Base-by-base conservation (phyloP, 2,113 vertebrate genomes). In the Bos indicus region DNA sequence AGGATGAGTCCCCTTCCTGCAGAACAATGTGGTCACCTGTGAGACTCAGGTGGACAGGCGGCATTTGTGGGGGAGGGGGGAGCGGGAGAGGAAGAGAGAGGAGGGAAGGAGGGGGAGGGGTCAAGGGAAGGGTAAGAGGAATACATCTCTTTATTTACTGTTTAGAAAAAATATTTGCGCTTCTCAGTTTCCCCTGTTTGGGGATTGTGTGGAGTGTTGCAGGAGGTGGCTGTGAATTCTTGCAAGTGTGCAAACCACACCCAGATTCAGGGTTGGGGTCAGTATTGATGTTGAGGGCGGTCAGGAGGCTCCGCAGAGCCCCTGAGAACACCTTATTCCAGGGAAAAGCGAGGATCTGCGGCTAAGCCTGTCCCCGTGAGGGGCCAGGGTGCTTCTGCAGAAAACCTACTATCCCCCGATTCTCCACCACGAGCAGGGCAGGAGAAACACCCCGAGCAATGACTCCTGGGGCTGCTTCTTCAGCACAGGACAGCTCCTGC, bases 291-390 rank as follows among this genome's bases (percentile, higher is more conserved):
- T 10, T n/a, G 3, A 14, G 64, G 17, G 43, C 4, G 0, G 5
- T 0, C 2, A 8, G 7, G 21, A n/a, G n/a, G 30, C 1, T 0
- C 46, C 0, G 8, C 12, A 4, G 21, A 16, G 28, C 33, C 33
- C 2, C 64, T 25, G 48, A 43, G 77, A 36, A 19, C 51, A 25
- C n/a, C 48, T 3, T 19, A 36, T 51, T 74, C 36, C 15, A 5
- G 2, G 30, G 4, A 57, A 40, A 52, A 60, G 26, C 0, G 11
- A 28, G 26, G 3, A 59, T 9, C 5, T 7, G 60, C 14, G 1
- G 12, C 59, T 9, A 26, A 21, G 43, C 78, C 62, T 1, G 0
- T 7, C 6, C 36, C 43, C 0, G 0, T 16, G 25, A 14, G 6
- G 13, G 82, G 2, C 14, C 26, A 14, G 7, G 12, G 7, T 2